Base-by-base conservation (phyloP, 2,888 invertebrate species). In the Laspeyria flexula region DNA sequence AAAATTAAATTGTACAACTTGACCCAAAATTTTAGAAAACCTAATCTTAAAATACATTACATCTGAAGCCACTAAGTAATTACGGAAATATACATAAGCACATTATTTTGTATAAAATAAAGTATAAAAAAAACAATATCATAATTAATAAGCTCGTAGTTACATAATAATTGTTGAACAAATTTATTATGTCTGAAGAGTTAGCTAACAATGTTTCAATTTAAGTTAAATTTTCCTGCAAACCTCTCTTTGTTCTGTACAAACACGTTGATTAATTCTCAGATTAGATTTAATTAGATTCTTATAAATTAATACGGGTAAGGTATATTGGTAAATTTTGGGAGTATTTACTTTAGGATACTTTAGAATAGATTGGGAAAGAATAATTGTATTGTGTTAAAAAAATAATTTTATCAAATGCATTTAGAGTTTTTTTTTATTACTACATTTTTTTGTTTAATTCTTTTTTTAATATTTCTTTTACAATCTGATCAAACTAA, bases 151-250 rank as follows among this genome's bases (percentile, higher is more conserved):
- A 43, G 27, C 43, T 6, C 50, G 11, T 30, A 54, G 10, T 38
- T 41, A 43, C 25, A 51, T 13, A 53, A 47, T 40, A 47, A 43
- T 30, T 25, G 31, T 18, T 29, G 13, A 58, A 51, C 51, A 60
- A 64, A 67, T 67, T 67, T 34, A 63, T 59, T 48, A 27, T 37
- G 37, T 11, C 33, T 34, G 44, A 23, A 21, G 49, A 57, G 45
- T 54, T 64, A 43, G 31, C 29, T 33, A 55, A 64, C 65, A 65
- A 65, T 64, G 48, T 64, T 65, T 50, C 45, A 41, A 60, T 53
- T 60, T 37, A 48, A 60, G 31, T 53, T 64, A 44, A 60, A 67
- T 67, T 56, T 58, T 21, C 16, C 35, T 34, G 40, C 9, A 37
- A 55, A 43, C 47, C 40, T 35, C 25, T 44, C 38, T 55, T 48